Evolutionary conservation across 2,888 invertebrate species (phyloP).

Genomic region (Drosophila lacicola): DNA sequence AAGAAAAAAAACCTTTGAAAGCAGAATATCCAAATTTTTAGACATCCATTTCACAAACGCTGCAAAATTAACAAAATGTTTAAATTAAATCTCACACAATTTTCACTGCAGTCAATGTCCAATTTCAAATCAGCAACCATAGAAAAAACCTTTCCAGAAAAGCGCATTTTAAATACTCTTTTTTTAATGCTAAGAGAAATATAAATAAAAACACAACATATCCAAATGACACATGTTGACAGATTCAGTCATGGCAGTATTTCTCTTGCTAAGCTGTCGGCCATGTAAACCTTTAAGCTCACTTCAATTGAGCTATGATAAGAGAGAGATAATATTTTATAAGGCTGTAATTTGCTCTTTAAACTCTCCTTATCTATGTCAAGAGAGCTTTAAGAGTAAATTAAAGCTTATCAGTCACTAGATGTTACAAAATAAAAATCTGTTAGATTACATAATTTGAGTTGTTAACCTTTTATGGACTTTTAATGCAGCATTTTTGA

Average conservation of each 20-base stretch:
- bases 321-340: too few relatives aligned
- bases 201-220: neutral
- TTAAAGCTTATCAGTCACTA: too few relatives aligned
- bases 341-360: too few relatives aligned
- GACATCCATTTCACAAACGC: conserved; percentile 7
- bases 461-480: too few relatives aligned
- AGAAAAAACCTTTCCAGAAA: neutral
- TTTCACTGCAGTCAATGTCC: conserved; percentile 30
- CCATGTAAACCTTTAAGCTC: too few relatives aligned
- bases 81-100: conserved; percentile 48
- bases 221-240: neutral
- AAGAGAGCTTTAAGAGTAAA: too few relatives aligned
- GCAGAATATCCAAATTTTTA: neutral
- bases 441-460: too few relatives aligned
- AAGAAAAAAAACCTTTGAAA: neutral
- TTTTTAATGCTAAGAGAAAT: neutral
- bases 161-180: conserved; percentile 27
- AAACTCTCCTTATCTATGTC: too few relatives aligned
- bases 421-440: too few relatives aligned
- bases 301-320: too few relatives aligned
- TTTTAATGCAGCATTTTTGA: too few relatives aligned
- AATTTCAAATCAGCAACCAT: conserved; percentile 20
- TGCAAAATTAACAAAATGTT: conserved; percentile 34
- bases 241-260: neutral
- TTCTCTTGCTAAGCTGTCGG: too few relatives aligned